Evolutionary conservation across 2,797 vertebrate species (phyloP), one percentile per base, ranked within the genome.

Genomic region (Myotis vivesi): DNA sequence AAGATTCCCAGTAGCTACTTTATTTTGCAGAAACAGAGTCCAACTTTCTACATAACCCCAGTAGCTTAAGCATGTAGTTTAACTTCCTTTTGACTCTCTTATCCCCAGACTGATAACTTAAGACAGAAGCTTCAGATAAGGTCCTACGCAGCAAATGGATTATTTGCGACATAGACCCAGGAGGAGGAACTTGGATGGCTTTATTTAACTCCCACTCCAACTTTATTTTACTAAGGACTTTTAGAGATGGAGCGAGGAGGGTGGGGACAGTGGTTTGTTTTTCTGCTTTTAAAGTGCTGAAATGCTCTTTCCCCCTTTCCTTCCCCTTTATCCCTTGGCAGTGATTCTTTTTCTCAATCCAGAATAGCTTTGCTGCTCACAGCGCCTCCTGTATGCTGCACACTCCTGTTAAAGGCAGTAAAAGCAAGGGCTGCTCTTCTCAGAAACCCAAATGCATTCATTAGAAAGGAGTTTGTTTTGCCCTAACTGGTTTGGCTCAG

Each of bases 111-210:
- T 51, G 59, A 38, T 66, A 76, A 71, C 9, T 71, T 19, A 73
- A 87, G 68, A 85, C 33, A 80, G 92, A 80, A 80, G 55, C 84
- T 86, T 87, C 68, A 57, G n/a, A 83, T 22, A 73, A 36, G 30
- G 5, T 33, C 55, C 20, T 5, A n/a, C 62, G 30, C 6, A 46
- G 64, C 76, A 51, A 33, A 62, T 36, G 49, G 73, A 49, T 66
- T 64, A 53, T 30, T 44, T 46, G 17, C 20, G 28, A 44, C 36
- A 36, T 20, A 46, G 33, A 62, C 7, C 12, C 7, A 30, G 66
- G 7, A 28, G 33, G 23, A 77, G 13, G 44, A 33, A 30, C 30
- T 86, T 5, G 0, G 15, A 44, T 55, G 71, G 44, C 20, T 87
- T 73, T 36, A 38, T 55, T 75, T 66, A 51, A 75, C 19, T 17